These are phyloP conservation scores for Corydoras maculifer DNA, from an alignment of 2,113 vertebrate species.

Conservation along the genomic window DNA sequence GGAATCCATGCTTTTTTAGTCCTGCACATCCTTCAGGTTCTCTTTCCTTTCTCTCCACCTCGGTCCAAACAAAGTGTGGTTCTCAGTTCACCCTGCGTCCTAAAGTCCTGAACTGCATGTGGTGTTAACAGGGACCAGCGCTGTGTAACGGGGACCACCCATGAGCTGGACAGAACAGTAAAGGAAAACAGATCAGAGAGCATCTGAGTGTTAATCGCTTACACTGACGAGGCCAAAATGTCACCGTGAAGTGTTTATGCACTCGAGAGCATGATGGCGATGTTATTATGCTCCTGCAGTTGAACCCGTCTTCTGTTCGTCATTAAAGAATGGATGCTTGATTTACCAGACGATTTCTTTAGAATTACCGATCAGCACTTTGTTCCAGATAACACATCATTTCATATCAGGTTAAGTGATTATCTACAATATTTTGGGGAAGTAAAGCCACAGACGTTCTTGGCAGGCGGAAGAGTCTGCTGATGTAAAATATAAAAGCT, in stretches of 20 bases:
- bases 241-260: background rate
- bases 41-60: background rate
- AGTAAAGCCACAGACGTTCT: no score
- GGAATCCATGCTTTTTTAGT: conserved; percentile 11
- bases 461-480: background rate
- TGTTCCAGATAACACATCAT: no score
- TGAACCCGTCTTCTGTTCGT: background rate
- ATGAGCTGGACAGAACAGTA: background rate
- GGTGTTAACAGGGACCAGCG: background rate
- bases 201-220: background rate
- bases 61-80: background rate
- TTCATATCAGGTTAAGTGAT: no score
- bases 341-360: no score
- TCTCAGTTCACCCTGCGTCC: background rate
- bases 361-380: no score
- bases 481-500: background rate
- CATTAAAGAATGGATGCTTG: no score
- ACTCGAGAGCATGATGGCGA: background rate
- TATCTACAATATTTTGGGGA: no score
- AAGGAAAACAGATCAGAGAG: background rate
- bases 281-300: background rate
- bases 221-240: background rate
- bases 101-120: background rate
- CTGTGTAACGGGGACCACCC: conserved; percentile 1
- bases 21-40: background rate